These are phyloP conservation scores for Pardalotus punctatus DNA, from an alignment of 2,113 vertebrate genomes.

Conservation along the genomic window DNA sequence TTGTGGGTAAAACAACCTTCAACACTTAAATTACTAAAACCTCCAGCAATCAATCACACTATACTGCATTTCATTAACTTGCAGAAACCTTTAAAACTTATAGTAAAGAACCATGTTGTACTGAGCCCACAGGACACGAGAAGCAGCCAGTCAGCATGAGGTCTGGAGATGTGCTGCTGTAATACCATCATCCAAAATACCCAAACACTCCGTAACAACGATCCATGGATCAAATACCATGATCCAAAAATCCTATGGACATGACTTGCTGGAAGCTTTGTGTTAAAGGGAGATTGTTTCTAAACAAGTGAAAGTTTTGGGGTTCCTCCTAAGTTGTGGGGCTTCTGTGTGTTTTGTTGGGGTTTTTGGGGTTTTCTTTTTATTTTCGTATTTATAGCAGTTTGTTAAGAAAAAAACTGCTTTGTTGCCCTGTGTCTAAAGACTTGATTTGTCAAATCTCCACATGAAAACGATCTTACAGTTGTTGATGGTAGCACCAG, in stretches of 20 bases:
- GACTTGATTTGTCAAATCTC: neutral
- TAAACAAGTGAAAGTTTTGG: neutral
- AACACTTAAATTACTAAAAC: neutral
- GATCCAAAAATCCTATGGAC: neutral
- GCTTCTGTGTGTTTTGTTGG: neutral
- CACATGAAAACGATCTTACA: neutral
- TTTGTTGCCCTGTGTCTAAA: neutral
- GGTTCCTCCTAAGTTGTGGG: neutral
- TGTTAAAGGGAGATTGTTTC: neutral
- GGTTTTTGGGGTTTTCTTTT: neutral
- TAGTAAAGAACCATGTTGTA: rapidly evolving
- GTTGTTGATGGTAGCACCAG: neutral
- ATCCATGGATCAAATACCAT: neutral
- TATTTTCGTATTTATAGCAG: neutral
- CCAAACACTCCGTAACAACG: neutral
- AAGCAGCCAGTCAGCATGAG: rapidly evolving
- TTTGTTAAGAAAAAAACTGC: neutral
- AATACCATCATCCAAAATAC: neutral
- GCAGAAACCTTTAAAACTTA: neutral
- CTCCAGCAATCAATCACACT: neutral
- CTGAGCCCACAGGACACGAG: neutral
- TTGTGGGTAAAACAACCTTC: neutral
- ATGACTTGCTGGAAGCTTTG: neutral
- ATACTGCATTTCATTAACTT: neutral
- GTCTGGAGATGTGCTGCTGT: neutral